Evolutionary conservation across 2,113 vertebrate species (phyloP).

Genomic region (Heptranchias perlo): DNA sequence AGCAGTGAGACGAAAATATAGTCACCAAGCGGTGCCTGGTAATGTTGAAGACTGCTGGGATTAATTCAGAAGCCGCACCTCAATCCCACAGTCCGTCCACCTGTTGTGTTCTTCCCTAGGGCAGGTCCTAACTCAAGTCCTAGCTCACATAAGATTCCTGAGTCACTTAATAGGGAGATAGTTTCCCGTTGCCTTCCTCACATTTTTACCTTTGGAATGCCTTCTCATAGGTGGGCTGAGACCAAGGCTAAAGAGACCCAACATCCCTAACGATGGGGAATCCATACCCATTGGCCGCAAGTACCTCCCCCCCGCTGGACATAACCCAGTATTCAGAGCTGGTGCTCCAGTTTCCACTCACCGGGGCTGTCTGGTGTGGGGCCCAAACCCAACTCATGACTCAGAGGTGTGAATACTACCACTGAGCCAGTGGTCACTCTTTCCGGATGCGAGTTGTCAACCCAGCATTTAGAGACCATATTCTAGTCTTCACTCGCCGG

Average conservation of each 20-base stretch:
- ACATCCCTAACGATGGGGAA: background rate
- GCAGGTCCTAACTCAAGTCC: background rate
- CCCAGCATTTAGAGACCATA: background rate
- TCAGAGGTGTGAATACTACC: too few relatives aligned
- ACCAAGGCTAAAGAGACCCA: background rate
- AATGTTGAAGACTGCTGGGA: background rate
- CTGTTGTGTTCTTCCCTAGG: background rate
- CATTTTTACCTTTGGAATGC: background rate
- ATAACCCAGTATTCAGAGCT: background rate
- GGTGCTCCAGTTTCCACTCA: background rate
- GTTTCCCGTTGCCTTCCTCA: background rate
- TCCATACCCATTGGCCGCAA: background rate
- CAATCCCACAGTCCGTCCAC: background rate
- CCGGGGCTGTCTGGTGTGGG: background rate
- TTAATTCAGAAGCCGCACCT: background rate
- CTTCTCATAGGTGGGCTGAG: background rate
- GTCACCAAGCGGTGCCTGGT: background rate
- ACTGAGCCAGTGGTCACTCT: too few relatives aligned
- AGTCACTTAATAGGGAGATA: background rate
- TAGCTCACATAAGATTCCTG: background rate
- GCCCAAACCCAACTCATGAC: too few relatives aligned
- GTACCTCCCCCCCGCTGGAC: background rate
- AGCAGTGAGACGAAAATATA: background rate
- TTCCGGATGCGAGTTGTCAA: background rate
- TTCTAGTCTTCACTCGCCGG: background rate